Evolutionary conservation across 2,797 vertebrate genomes (phyloP).

Genomic region (Alectoris magna): DNA sequence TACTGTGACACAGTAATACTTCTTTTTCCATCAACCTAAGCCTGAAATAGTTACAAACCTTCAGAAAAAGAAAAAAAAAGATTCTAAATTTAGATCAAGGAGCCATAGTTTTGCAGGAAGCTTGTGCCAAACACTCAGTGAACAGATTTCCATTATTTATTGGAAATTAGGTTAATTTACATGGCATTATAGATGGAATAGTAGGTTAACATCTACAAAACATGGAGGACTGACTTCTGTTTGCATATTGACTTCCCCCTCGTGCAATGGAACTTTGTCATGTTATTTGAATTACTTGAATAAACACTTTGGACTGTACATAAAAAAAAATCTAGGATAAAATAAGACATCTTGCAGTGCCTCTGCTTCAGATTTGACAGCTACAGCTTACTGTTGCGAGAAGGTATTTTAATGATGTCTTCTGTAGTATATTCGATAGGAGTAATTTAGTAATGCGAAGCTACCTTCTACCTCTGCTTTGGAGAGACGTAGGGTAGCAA

Average conservation of each 20-base stretch:
- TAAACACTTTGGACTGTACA: not conserved
- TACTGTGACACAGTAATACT: not conserved
- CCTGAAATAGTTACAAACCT: not conserved
- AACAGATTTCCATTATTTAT: not conserved
- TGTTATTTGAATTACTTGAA: not conserved
- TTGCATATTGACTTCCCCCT: not conserved
- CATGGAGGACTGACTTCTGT: not conserved
- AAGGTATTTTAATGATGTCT: not conserved
- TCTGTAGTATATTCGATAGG: not conserved
- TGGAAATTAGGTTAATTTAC: not conserved
- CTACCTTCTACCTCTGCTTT: not conserved
- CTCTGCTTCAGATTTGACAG: not conserved
- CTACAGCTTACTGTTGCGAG: not conserved
- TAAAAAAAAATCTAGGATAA: not conserved
- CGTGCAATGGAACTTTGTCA: not conserved
- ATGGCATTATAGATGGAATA: not conserved
- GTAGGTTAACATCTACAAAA: not conserved
- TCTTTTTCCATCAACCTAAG: not conserved
- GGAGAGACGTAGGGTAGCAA: not conserved
- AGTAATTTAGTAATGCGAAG: not conserved
- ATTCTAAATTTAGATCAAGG: not conserved
- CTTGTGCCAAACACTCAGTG: not conserved
- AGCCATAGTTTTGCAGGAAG: not conserved
- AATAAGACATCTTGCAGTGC: not conserved
- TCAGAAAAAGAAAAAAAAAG: not conserved